A percentile compares a stretch with the other conserved stretches of the same genome.
These are phyloP conservation scores for Pseudopipra pipra DNA, from an alignment of 2,113 vertebrate genomes.

Conservation along the genomic window DNA sequence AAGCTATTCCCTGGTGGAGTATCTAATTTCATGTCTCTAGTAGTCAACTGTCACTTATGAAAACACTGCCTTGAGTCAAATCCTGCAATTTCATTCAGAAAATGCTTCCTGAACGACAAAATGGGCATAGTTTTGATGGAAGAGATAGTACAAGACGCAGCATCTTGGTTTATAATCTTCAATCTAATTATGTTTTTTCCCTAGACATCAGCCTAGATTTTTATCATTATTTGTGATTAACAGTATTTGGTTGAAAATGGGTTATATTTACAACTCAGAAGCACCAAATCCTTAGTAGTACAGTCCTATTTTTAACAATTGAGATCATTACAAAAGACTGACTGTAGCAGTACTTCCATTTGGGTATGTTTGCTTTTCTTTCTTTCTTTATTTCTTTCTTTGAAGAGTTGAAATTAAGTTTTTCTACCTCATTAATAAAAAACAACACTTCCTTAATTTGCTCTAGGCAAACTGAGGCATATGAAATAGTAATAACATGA, in stretches of 20 bases:
- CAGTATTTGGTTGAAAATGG: background rate
- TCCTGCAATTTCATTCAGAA: background rate
- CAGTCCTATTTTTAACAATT: background rate
- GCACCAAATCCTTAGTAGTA: background rate
- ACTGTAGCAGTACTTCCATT: background rate
- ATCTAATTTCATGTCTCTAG: slow-evolving; percentile 6
- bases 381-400: slow-evolving; percentile 2
- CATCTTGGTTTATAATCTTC: background rate
- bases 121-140: background rate
- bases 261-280: background rate
- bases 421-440: slow-evolving; percentile 11
- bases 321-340: background rate
- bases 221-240: background rate
- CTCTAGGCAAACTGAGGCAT: background rate
- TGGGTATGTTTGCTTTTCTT: background rate
- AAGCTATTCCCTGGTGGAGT: background rate
- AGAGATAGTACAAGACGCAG: background rate
- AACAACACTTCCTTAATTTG: background rate
- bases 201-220: background rate
- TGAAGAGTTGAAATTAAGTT: background rate
- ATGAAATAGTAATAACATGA: background rate
- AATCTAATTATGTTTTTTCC: background rate
- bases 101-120: background rate
- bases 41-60: background rate
- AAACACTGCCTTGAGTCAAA: background rate